Conservation (phyloP, 2,797 vertebrate species). For the Eulemur coronatus region DNA sequence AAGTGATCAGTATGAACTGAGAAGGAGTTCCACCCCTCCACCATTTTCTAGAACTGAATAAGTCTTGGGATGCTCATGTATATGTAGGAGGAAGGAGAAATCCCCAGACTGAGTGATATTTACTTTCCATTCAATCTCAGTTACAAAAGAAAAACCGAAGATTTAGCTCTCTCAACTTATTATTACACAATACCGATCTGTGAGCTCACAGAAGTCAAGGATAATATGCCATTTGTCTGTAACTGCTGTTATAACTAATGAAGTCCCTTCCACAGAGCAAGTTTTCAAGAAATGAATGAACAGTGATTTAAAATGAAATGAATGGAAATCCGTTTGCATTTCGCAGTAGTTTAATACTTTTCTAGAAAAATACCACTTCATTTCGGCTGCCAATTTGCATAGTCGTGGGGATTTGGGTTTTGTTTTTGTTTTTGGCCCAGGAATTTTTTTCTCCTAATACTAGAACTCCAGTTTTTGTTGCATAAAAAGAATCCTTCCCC, state of each 20-base stretch:
- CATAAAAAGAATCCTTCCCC: background rate
- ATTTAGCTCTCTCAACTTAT: background rate
- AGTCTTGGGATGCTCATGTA: background rate
- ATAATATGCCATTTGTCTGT: background rate
- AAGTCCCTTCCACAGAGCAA: background rate
- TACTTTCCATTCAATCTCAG: background rate
- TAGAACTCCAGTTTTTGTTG: background rate
- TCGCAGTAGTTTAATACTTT: slow-evolving; percentile 41
- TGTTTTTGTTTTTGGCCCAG: slow-evolving; percentile 23
- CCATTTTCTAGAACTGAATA: background rate
- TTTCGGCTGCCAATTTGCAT: slow-evolving; percentile 43
- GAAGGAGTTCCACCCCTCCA: background rate
- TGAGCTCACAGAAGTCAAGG: background rate
- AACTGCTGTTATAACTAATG: background rate
- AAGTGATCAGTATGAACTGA: background rate
- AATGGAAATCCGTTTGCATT: slow-evolving; percentile 60
- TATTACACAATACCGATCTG: background rate
- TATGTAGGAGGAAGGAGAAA: background rate
- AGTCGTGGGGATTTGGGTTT: background rate
- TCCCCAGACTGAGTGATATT: background rate
- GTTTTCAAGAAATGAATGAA: slow-evolving; percentile 40
- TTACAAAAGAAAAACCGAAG: slow-evolving; percentile 25
- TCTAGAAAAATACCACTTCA: slow-evolving; percentile 34
- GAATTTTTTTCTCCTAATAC: background rate
- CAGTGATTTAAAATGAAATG: slow-evolving; percentile 51